Evolutionary conservation across 2,888 invertebrate genomes (phyloP).

Genomic region (Parochlus steinenii): DNA sequence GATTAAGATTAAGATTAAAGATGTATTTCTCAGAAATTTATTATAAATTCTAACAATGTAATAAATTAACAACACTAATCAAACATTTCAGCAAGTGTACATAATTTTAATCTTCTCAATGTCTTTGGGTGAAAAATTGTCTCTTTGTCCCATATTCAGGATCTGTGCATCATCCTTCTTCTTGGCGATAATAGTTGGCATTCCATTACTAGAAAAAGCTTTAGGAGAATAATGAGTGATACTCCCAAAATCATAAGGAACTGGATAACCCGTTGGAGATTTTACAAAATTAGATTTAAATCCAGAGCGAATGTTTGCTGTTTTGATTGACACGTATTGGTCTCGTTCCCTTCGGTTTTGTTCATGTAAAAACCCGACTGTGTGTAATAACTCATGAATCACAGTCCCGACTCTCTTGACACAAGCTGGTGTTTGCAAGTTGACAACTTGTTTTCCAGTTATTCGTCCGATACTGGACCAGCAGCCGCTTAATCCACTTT

Average conservation of each 20-base stretch:
- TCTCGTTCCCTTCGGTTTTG: slow-evolving; percentile 66
- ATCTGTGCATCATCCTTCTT: slow-evolving; percentile 31
- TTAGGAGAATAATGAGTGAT: slow-evolving; percentile 71
- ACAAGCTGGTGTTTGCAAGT: slow-evolving; percentile 60
- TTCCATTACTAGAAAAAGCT: slow-evolving; percentile 56
- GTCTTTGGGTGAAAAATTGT: slow-evolving; percentile 54
- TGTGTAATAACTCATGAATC: slow-evolving; percentile 66
- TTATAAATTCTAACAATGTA: no score
- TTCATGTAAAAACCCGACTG: slow-evolving; percentile 64
- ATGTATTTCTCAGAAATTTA: no score
- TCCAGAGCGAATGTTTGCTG: slow-evolving; percentile 51
- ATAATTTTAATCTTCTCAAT: slow-evolving; percentile 55
- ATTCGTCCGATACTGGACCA: slow-evolving; percentile 66
- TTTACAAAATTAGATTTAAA: slow-evolving; percentile 52
- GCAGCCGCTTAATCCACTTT: slow-evolving; percentile 53
- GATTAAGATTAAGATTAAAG: no score
- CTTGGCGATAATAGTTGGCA: slow-evolving; percentile 53
- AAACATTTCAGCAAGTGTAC: slow-evolving; percentile 49
- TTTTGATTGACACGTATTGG: slow-evolving; percentile 44
- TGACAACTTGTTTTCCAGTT: slow-evolving; percentile 41
- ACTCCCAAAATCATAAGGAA: slow-evolving; percentile 61
- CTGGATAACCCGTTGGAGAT: slow-evolving; percentile 47
- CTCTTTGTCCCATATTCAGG: slow-evolving; percentile 56
- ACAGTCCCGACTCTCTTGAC: slow-evolving; percentile 54
- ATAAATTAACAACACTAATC: no score